Evolutionary conservation across 2,113 vertebrate species (phyloP), one percentile per base, ranked within the genome.

Genomic region (Erythrocebus patas): DNA sequence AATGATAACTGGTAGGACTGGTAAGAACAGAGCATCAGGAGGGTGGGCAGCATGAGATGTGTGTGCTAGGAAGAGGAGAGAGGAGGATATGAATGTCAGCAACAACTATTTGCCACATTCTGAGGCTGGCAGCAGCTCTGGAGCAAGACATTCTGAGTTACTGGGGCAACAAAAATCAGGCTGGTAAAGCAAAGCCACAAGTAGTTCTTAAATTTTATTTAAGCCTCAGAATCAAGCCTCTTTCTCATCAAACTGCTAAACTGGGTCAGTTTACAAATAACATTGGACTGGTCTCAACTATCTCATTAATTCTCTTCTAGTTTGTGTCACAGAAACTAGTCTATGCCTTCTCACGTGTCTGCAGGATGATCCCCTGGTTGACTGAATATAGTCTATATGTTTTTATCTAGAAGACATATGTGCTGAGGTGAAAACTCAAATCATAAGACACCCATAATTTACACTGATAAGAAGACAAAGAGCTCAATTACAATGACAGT

Each of bases 391-490:
- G n/a, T 78, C 13, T 52, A 30, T 25, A 6, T 66, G 40, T 70
- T 96, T 96, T 97, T 92, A 96, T 93, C 57, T 79, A 32, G 2
- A 89, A 83, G 57, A 82, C 52, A 57, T 0, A 91, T 35, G 73
- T 50, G 66, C 64, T 50, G 20, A 78, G 40, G 88, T 93, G 61
- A 92, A 96, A 89, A 70, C 64, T 25, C 35, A 90, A 73, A 59
- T 79, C 35, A 20, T 75, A 88, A 95, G 94, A 85, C 5, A 78
- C 16, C 17, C 35, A 45, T 59, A 50, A 52, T 40, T 84, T 64
- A 72, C 43, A 45, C 27, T 72, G 32, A 8, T 23, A 59, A 64
- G 1, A 66, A 72, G 76, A 91, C 80, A 32, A 61, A 45, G 25
- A 43, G 9, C 76, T 95, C 76, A 81, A 2, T 1, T 40, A 8